Conservation (phyloP, 2,888 invertebrate genomes). For the Pycnomerus fuliginosus region DNA sequence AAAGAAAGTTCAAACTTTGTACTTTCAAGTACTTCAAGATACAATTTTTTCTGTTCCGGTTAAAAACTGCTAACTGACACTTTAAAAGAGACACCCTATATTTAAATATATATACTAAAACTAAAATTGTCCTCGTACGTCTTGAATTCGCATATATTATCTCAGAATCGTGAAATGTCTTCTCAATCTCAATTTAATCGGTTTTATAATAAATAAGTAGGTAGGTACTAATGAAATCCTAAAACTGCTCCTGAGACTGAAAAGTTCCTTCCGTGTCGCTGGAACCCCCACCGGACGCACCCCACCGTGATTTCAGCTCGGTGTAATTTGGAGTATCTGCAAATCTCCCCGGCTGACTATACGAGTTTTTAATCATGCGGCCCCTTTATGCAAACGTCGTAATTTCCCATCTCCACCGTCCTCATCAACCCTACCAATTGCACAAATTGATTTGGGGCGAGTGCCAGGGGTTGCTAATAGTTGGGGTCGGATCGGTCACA, state of each 20-base stretch:
- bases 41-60: too few relatives aligned
- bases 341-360: conserved; percentile 25
- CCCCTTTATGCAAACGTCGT: conserved; percentile 42
- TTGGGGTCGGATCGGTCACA: conserved; percentile 40
- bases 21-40: too few relatives aligned
- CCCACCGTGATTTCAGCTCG: conserved; percentile 23
- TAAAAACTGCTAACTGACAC: too few relatives aligned
- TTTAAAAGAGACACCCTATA: too few relatives aligned
- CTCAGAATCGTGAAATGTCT: too few relatives aligned
- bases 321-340: conserved; percentile 25
- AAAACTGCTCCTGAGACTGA: neutral
- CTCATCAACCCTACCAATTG: conserved; percentile 29
- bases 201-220: too few relatives aligned
- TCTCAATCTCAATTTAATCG: too few relatives aligned
- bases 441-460: conserved; percentile 35
- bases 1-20: too few relatives aligned
- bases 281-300: conserved; percentile 9
- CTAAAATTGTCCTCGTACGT: too few relatives aligned
- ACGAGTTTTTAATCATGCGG: conserved; percentile 45
- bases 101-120: too few relatives aligned
- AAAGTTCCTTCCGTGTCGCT: neutral
- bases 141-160: too few relatives aligned
- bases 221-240: too few relatives aligned
- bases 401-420: conserved; percentile 35
- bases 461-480: conserved; percentile 34